A percentile compares a stretch with the other conserved stretches of the same genome.
Evolutionary conservation across 1,140 invertebrate genomes (phyloP).

Genomic region (Euschistus heros): DNA sequence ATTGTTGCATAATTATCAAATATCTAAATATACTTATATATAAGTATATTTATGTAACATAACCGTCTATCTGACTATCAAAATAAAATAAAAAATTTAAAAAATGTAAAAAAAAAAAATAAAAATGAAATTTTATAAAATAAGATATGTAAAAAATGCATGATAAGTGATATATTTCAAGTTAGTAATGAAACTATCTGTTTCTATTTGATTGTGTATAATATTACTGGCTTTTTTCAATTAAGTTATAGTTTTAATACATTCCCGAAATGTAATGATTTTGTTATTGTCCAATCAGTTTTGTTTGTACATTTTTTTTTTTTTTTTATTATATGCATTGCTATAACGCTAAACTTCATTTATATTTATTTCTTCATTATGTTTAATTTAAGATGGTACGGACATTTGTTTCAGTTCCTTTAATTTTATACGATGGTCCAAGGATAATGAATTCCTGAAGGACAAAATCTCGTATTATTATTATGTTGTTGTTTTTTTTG

Average conservation of each 20-base stretch:
- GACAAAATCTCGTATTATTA: neutral
- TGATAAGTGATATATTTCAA: too few species aligned
- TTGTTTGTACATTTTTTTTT: too few species aligned
- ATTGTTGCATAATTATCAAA: neutral
- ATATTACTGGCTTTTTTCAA: too few species aligned
- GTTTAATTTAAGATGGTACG: neutral
- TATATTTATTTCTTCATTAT: too few species aligned
- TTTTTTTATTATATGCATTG: too few species aligned
- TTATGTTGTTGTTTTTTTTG: neutral
- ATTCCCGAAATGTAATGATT: too few species aligned
- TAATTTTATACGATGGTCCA: neutral
- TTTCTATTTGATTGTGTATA: too few species aligned
- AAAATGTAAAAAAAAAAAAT: neutral
- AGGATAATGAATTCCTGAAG: neutral
- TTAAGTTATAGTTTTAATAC: too few species aligned
- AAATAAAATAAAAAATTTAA: constrained; percentile 2
- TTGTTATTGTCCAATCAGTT: too few species aligned
- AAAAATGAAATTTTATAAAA: neutral
- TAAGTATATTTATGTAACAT: constrained; percentile 11
- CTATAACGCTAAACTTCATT: too few species aligned
- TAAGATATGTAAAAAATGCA: neutral
- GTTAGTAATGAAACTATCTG: too few species aligned
- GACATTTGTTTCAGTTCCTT: constrained; percentile 12
- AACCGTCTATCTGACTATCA: constrained; percentile 18
- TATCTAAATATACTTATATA: constrained; percentile 15